phyloP scores from a whole-genome alignment of 2,797 vertebrate genomes.

The Danio albolineatus region DNA sequence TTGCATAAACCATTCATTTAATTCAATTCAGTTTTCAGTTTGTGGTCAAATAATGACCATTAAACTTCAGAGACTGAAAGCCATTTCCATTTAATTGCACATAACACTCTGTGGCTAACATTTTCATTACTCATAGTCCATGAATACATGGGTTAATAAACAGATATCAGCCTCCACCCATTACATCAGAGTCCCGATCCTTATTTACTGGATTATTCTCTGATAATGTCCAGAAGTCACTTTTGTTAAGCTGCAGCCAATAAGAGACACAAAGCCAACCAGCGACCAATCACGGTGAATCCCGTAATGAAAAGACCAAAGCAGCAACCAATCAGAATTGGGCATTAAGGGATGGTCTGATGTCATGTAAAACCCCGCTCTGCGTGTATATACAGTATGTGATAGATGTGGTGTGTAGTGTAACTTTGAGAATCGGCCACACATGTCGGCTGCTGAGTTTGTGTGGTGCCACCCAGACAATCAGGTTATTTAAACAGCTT shows the following conservation, averaged over 20 bases:
- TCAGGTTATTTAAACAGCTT: conserved; percentile 54
- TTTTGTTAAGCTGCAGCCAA: not conserved
- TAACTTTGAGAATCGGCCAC: not conserved
- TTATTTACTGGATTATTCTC: not conserved
- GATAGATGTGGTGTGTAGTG: not conserved
- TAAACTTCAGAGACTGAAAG: not conserved
- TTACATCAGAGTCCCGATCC: not conserved
- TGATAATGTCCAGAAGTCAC: not conserved
- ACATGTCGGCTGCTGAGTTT: conserved; percentile 7
- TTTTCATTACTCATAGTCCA: not conserved
- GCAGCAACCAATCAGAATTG: conserved; percentile 8
- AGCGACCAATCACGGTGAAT: not conserved
- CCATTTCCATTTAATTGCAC: not conserved
- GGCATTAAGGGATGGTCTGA: conserved; percentile 23
- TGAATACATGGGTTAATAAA: not conserved
- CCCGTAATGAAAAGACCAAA: conserved; percentile 2
- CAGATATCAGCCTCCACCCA: not conserved
- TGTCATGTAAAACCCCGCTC: conserved; percentile 33
- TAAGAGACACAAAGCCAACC: conserved; percentile 10
- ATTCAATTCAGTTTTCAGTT: not conserved
- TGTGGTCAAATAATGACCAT: not conserved
- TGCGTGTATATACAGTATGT: conserved; percentile 2
- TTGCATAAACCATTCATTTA: not conserved
- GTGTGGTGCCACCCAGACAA: conserved; percentile 38
- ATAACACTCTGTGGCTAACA: not conserved